Percentiles rank a stretch among this genome's conserved stretches.
phyloP scores from a whole-genome alignment of 2,113 vertebrate species.

The Sebastes fasciatus region DNA sequence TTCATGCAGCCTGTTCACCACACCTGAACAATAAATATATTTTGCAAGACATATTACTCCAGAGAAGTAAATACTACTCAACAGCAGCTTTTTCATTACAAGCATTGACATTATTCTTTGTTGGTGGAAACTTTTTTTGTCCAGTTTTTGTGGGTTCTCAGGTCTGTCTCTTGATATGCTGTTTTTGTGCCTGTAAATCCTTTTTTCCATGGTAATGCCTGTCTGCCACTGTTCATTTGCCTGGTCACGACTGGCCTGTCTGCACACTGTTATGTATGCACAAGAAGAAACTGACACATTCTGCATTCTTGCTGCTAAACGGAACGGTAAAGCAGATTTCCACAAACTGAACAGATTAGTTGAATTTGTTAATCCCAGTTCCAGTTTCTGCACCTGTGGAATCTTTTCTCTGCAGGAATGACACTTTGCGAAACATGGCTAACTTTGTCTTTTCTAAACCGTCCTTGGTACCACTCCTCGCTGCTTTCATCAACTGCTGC shows the following conservation, averaged over 20 bases:
- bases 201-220: too few species aligned
- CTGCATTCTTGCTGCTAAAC: background rate
- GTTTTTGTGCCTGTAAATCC: too few species aligned
- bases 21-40: too few species aligned
- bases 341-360: background rate
- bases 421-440: constrained; percentile 64
- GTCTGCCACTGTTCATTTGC: background rate
- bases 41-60: too few species aligned
- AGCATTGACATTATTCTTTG: too few species aligned
- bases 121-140: too few species aligned
- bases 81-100: too few species aligned
- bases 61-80: background rate
- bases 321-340: background rate
- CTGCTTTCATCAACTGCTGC: constrained; percentile 63
- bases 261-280: background rate
- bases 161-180: too few species aligned
- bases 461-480: constrained; percentile 38
- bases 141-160: too few species aligned
- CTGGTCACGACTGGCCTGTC: background rate
- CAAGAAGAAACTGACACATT: background rate
- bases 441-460: constrained; percentile 52
- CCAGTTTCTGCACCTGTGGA: constrained; percentile 42
- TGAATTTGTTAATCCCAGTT: background rate
- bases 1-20: too few species aligned
- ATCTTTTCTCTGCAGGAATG: constrained; percentile 57